These are phyloP conservation scores for Lycaon pictus DNA, from an alignment of 2,113 vertebrate genomes.

Conservation along the genomic window DNA sequence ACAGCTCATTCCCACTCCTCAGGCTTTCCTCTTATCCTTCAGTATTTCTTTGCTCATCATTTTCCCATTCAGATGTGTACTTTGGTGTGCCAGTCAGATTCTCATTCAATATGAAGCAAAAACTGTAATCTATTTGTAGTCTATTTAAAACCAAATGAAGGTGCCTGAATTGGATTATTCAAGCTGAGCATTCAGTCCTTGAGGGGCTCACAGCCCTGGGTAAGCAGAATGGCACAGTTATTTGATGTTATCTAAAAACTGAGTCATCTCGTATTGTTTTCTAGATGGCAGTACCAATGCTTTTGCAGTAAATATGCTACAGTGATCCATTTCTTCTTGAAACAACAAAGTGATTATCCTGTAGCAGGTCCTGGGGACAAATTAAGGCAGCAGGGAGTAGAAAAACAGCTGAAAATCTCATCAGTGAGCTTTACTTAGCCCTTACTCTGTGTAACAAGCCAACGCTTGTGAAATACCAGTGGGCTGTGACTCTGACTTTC, in stretches of 20 bases:
- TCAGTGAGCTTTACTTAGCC: background rate
- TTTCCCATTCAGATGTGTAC: background rate
- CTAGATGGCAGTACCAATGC: background rate
- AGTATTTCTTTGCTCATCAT: background rate
- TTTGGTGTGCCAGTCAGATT: background rate
- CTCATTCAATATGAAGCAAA: background rate
- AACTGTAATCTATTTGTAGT: background rate
- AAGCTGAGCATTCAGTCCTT: background rate
- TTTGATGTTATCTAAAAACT: background rate
- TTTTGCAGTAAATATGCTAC: background rate
- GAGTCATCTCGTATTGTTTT: background rate
- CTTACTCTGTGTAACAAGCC: too few relatives aligned
- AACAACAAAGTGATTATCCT: background rate
- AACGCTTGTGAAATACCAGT: background rate
- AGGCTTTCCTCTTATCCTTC: background rate
- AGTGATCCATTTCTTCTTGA: background rate
- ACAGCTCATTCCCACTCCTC: background rate
- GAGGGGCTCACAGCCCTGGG: background rate
- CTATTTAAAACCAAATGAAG: background rate
- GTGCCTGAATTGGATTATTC: background rate
- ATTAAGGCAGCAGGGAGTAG: background rate
- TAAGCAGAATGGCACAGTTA: background rate
- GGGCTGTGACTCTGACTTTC: background rate
- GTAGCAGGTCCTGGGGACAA: background rate
- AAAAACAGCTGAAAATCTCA: background rate